Percentiles rank a stretch among this genome's conserved stretches.
Conservation (phyloP, 1,140 invertebrate species). For the Meloidogyne exigua region DNA sequence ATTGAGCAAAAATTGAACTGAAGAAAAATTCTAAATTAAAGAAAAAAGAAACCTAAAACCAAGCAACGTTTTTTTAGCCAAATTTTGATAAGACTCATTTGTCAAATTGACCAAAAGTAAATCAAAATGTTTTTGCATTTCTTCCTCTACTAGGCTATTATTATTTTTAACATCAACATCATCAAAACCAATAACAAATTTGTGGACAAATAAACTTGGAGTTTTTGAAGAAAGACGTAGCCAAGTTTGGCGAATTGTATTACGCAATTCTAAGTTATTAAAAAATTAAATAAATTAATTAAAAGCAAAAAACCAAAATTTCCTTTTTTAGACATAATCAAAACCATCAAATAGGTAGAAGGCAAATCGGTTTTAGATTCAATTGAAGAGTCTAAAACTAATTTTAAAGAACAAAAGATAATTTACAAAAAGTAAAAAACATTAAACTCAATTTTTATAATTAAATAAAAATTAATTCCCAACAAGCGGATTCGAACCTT, state of each 20-base stretch:
- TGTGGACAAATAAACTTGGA: constrained; percentile 27
- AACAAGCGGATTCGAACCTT: too few relatives aligned
- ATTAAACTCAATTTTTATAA: too few relatives aligned
- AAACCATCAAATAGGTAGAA: constrained; percentile 57
- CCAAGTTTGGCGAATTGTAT: constrained; percentile 59
- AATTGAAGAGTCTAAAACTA: neutral
- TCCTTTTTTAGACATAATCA: constrained; percentile 52
- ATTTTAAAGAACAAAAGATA: neutral
- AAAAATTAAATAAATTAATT: neutral
- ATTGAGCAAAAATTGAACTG: constrained; percentile 37
- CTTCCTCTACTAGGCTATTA: neutral
- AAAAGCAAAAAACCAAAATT: constrained; percentile 10
- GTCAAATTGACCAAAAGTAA: constrained; percentile 47
- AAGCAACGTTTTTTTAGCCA: constrained; percentile 50
- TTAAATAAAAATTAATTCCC: too few relatives aligned
- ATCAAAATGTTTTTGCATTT: constrained; percentile 33
- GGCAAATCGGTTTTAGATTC: constrained; percentile 13
- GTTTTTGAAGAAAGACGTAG: constrained; percentile 53
- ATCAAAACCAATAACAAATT: constrained; percentile 53
- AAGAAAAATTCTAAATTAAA: constrained; percentile 21
- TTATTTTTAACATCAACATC: constrained; percentile 1
- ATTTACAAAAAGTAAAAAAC: too few relatives aligned
- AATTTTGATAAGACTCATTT: constrained; percentile 46
- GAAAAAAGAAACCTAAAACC: constrained; percentile 8
- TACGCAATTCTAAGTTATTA: constrained; percentile 30